A percentile compares a stretch with the other conserved stretches of the same genome.
Conservation (phyloP, 2,797 vertebrate species). For the Percopsis omiscomaycus region DNA sequence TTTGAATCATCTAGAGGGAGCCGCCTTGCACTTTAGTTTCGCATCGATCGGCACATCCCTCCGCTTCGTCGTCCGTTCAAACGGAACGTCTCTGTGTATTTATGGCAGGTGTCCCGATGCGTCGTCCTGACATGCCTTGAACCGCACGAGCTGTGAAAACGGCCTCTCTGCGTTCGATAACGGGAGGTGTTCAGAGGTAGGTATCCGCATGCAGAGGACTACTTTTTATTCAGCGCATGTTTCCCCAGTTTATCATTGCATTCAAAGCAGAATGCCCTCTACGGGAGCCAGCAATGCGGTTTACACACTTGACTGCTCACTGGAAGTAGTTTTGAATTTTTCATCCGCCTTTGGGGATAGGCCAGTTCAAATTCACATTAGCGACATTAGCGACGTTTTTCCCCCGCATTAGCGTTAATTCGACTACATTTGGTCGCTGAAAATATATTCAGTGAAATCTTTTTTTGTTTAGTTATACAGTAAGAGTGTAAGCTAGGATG, state of each 20-base stretch:
- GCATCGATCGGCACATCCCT: not conserved
- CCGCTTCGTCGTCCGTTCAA: slow-evolving; percentile 3
- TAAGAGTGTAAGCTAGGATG: too few species aligned
- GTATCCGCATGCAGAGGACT: slow-evolving; percentile 30
- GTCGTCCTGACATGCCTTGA: not conserved
- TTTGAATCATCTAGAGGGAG: too few species aligned
- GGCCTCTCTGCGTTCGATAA: slow-evolving; percentile 16
- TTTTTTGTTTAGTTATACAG: too few species aligned
- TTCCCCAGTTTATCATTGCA: not conserved
- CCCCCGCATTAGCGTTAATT: too few species aligned
- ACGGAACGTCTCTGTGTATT: not conserved
- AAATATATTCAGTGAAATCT: too few species aligned
- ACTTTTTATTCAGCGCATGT: slow-evolving; percentile 62
- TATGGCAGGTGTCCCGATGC: slow-evolving; percentile 2
- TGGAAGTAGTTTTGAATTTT: slow-evolving; percentile 46
- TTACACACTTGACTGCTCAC: slow-evolving; percentile 18
- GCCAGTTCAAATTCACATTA: not conserved
- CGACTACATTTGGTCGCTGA: too few species aligned
- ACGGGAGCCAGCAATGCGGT: slow-evolving; percentile 60
- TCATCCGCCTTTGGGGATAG: slow-evolving; percentile 16
- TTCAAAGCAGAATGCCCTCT: slow-evolving; percentile 53
- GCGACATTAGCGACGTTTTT: too few species aligned
- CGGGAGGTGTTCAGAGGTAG: slow-evolving; percentile 53
- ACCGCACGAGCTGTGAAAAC: too few species aligned
- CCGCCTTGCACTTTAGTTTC: not conserved